Base-by-base conservation (phyloP, 35 echinoderm and acorn worm species). In the Heliocidaris tuberculata region DNA sequence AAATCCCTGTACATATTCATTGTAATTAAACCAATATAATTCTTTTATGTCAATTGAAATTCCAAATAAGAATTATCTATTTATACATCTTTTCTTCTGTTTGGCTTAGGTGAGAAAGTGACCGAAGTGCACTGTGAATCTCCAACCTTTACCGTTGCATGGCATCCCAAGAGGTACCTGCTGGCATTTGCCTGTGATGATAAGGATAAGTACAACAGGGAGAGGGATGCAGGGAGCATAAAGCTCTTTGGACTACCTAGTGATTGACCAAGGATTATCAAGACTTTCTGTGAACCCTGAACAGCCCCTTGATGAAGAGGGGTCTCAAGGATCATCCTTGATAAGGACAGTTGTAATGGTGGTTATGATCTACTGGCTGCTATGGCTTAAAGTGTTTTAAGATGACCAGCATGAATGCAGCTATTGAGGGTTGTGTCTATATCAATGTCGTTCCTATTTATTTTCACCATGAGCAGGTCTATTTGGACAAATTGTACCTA, bases 101-200 rank as follows among this genome's bases (percentile, higher is more conserved):
- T 32, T 47, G 16, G 31, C 31, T 92, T 86, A 99, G 98, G 98
- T 86, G 98, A 99, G 56, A 99, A 99, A 60, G 86, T 99, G 11
- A 92, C 98, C 30, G 98, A 99, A 87, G 98, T 99, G 24, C 93
- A 96, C 65, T 97, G 97, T 89, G 98, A 99, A 93, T 95, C 96
- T 13, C 98, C 98, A 93, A 97, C 98, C 30, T 99, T 99, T 59
- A 99, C 98, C 2, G 97, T 99, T 0, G 98, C 98, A 15, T 99
- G 98, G 98, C 98, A 99, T 85, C 98, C 98, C 35, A 96, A 97
- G 94, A 95, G 94, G 90, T 85, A 97, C 60, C 96, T 99, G 1
- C 96, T 99, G 16, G 98, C 98, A 49, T 99, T 97, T 95, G 98
- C 98, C 11, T 99, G 98, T 92, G 98, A 99, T 86, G 98, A 99